A percentile compares a stretch with the other conserved stretches of the same genome.
These are phyloP conservation scores for Calliopsis andreniformis DNA, from an alignment of 1,140 invertebrate species.

Conservation along the genomic window DNA sequence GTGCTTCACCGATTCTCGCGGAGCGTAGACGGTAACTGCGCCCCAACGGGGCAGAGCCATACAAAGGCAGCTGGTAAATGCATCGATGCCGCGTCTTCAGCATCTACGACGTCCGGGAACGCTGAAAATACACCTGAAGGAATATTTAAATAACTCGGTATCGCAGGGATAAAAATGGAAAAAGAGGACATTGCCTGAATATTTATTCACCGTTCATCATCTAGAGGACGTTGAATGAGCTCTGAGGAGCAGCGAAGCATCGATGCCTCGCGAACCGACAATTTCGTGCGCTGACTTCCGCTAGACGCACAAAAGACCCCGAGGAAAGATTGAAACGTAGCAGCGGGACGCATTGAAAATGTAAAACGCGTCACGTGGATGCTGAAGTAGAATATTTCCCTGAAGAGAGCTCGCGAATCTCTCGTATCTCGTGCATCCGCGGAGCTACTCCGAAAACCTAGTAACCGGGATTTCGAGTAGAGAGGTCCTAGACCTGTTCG, in stretches of 20 bases:
- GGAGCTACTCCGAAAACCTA: constrained; percentile 7
- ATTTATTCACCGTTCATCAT: constrained; percentile 27
- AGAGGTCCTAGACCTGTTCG: too few species aligned
- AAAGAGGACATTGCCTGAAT: constrained; percentile 42
- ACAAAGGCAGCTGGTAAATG: constrained; percentile 34
- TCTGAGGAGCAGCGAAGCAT: background rate
- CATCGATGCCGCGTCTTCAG: constrained; percentile 30
- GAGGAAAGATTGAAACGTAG: background rate
- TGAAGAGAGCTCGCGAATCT: too few species aligned
- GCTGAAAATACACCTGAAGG: constrained; percentile 22
- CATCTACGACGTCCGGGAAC: constrained; percentile 15
- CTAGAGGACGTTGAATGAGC: constrained; percentile 12
- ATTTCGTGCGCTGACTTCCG: background rate
- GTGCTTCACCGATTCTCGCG: constrained; percentile 20
- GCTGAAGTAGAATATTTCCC: too few species aligned
- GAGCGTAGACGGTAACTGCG: constrained; percentile 5
- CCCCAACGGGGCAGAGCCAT: background rate
- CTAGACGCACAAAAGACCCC: background rate
- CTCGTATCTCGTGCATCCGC: too few species aligned
- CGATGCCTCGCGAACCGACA: background rate
- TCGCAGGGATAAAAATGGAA: constrained; percentile 22
- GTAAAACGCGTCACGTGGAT: too few species aligned
- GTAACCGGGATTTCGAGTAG: constrained; percentile 10
- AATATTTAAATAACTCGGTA: constrained; percentile 41
- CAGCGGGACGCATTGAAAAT: too few species aligned